Evolutionary conservation across 2,888 invertebrate species (phyloP).

Genomic region (Pediacus dermestoides): DNA sequence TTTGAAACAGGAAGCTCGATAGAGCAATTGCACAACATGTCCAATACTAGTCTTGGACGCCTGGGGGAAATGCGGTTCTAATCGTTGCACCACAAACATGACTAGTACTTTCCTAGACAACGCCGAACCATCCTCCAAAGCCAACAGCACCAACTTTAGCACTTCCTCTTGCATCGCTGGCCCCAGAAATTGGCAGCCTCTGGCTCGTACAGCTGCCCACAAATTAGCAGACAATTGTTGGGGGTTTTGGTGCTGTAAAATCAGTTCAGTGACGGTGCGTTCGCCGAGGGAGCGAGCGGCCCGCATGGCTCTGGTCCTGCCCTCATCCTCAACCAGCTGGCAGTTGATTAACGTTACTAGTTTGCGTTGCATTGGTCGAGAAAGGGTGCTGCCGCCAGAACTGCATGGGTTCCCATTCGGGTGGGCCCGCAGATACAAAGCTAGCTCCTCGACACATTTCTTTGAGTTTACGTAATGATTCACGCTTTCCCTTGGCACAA

Average conservation of each 20-base stretch:
- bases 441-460: constrained; percentile 83
- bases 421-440: constrained; percentile 81
- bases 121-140: constrained; percentile 92
- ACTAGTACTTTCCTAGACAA: constrained; percentile 92
- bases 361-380: constrained; percentile 94
- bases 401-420: constrained; percentile 55
- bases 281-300: constrained; percentile 92
- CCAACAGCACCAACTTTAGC: constrained; percentile 85
- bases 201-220: constrained; percentile 94
- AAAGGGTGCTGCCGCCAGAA: constrained; percentile 55
- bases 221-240: constrained; percentile 90
- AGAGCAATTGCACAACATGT: constrained; percentile 96
- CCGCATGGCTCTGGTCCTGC: constrained; percentile 71
- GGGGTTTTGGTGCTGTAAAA: constrained; percentile 93
- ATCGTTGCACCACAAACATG: constrained; percentile 96
- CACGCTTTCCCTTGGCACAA: constrained; percentile 57
- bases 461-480: constrained; percentile 61
- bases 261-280: constrained; percentile 88
- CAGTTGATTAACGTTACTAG: constrained; percentile 89
- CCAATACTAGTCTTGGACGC: constrained; percentile 99
- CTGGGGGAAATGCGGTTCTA: constrained; percentile 93
- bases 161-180: constrained; percentile 99
- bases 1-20: constrained; percentile 97
- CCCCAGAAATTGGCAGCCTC: constrained; percentile 97
- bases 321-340: constrained; percentile 87